Conservation (phyloP, 2,888 invertebrate genomes). For the Drosophila peninsularis region DNA sequence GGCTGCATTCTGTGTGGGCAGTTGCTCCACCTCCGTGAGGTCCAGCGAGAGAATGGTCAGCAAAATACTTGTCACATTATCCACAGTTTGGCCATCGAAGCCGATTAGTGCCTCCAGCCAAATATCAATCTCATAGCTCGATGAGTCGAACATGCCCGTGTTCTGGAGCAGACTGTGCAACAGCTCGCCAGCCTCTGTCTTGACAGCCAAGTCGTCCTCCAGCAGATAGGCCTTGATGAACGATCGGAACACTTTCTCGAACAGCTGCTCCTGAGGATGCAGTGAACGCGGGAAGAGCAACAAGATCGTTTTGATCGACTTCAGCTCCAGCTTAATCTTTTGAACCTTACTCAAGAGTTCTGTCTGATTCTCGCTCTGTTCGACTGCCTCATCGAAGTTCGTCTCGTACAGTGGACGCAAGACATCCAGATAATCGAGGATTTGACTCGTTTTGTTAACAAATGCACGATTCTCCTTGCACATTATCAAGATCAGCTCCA, state of each 20-base stretch:
- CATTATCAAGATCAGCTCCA: constrained; percentile 82
- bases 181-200: constrained; percentile 86
- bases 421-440: constrained; percentile 83
- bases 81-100: constrained; percentile 65
- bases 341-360: constrained; percentile 44
- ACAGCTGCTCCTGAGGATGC: constrained; percentile 86
- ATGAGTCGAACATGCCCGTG: constrained; percentile 88
- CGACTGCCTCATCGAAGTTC: constrained; percentile 58
- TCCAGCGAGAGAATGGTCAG: constrained; percentile 66
- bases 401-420: constrained; percentile 82
- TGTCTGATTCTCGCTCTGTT: constrained; percentile 64
- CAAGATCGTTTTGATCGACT: constrained; percentile 83
- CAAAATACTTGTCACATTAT: constrained; percentile 75
- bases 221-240: constrained; percentile 86
- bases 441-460: constrained; percentile 81
- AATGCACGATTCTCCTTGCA: constrained; percentile 83
- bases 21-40: constrained; percentile 50
- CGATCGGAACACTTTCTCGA: constrained; percentile 86
- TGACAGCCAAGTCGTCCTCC: constrained; percentile 78
- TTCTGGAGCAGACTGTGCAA: constrained; percentile 87
- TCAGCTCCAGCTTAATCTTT: constrained; percentile 80
- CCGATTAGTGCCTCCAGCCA: constrained; percentile 86
- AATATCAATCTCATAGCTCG: constrained; percentile 87
- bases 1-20: constrained; percentile 30
- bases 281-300: constrained; percentile 85